Conservation (phyloP, 1,140 invertebrate genomes). For the Ostrea denselamellosa region DNA sequence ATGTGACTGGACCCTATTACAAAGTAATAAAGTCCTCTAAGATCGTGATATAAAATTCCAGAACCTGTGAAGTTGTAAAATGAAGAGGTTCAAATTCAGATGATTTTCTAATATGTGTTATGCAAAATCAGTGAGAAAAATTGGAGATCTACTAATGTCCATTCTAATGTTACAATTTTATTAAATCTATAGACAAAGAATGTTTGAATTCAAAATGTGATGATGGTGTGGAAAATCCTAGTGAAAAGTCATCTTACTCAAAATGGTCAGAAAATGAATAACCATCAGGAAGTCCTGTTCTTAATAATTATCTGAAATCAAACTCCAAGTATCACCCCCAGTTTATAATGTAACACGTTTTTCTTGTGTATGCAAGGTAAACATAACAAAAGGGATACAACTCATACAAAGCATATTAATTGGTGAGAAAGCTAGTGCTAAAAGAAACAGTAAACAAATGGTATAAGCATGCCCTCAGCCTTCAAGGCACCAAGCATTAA, state of each 20-base stretch:
- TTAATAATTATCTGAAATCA: background rate
- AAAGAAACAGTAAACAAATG: slow-evolving; percentile 1
- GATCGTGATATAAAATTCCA: background rate
- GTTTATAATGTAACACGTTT: background rate
- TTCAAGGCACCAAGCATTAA: slow-evolving; percentile 24
- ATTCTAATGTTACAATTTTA: slow-evolving; percentile 26
- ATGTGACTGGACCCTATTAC: background rate
- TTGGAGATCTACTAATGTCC: background rate
- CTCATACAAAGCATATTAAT: slow-evolving; percentile 7
- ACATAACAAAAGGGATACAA: slow-evolving; percentile 31
- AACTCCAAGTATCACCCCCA: background rate
- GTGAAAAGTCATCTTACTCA: background rate
- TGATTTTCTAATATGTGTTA: background rate
- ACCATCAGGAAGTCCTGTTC: background rate
- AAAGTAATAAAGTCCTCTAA: background rate
- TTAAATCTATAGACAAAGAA: background rate
- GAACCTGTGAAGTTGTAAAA: slow-evolving; percentile 5
- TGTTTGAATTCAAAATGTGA: background rate
- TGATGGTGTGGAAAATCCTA: background rate
- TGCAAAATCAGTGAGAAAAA: slow-evolving; percentile 27
- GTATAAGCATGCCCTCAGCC: slow-evolving; percentile 27
- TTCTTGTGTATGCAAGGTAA: background rate
- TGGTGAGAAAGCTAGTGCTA: slow-evolving; percentile 24
- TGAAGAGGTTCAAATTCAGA: background rate
- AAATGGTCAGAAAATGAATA: background rate